Percentiles rank a stretch among this genome's conserved stretches.
Evolutionary conservation across 2,888 invertebrate genomes (phyloP).

Genomic region (Hesperia comma): DNA sequence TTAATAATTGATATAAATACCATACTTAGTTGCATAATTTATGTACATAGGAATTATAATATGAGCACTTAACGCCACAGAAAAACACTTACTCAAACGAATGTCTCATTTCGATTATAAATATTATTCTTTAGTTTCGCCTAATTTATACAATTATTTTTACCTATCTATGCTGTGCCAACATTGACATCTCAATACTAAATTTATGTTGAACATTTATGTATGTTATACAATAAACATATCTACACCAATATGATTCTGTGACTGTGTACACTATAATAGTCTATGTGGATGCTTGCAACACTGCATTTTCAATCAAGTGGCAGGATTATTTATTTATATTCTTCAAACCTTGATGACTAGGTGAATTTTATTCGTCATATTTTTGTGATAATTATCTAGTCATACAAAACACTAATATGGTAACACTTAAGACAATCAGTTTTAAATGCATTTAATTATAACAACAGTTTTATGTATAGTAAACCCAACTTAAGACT

Average conservation of each 20-base stretch:
- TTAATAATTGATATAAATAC: conserved; percentile 44
- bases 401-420: conserved; percentile 32
- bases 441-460: conserved; percentile 6
- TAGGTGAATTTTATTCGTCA: conserved; percentile 17
- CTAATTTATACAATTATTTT: conserved; percentile 74
- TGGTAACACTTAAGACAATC: conserved; percentile 39
- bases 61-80: conserved; percentile 53
- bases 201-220: conserved; percentile 47
- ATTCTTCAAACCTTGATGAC: conserved; percentile 25
- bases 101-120: conserved; percentile 45
- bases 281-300: conserved; percentile 39
- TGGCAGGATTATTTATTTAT: conserved; percentile 40
- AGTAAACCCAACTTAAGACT: too few relatives aligned
- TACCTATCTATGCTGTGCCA: conserved; percentile 75
- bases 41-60: conserved; percentile 78
- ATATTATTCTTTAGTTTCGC: conserved; percentile 56
- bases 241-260: conserved; percentile 45
- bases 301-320: conserved; percentile 32
- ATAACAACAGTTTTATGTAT: conserved; percentile 12
- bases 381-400: conserved; percentile 13
- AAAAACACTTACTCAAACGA: conserved; percentile 41
- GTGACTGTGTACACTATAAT: conserved; percentile 45
- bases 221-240: conserved; percentile 43
- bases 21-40: conserved; percentile 53
- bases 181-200: conserved; percentile 52